Evolutionary conservation across 1,140 invertebrate species (phyloP), one percentile per base, ranked within the genome.

Genomic region (Drosophila ficusphila): DNA sequence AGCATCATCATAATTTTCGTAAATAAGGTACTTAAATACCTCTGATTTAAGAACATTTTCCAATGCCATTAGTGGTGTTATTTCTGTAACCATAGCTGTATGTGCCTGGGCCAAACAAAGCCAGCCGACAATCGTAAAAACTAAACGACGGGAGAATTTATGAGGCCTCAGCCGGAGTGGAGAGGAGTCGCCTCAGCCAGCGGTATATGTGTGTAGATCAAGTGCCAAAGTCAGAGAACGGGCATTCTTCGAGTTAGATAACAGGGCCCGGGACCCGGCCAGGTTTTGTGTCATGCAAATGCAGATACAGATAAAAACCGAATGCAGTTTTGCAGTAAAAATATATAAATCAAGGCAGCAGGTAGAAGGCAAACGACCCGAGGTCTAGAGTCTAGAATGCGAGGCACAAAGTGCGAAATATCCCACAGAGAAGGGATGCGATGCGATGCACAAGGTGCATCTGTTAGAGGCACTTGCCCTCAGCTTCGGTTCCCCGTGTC

Each of bases 81-180:
- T 9, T n/a, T 25, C n/a, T n/a, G n/a, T 42, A 7, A 7, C 19
- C 19, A 1, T n/a, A 2, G 47, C 21, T 39, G 36, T 51, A 19
- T 44, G 38, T 39, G 39, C 58, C 64, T 51, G 51, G 67, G 61
- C 60, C 76, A 73, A 85, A 85, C 81, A 85, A 85, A 85, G 81
- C 62, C 73, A 76, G 81, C 81, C 81, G 81, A 85, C 81, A 81
- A 85, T 86, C 81, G 81, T 85, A 85, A 85, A 85, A 85, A 85
- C 76, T 85, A 85, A 85, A 85, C 81, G 81, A 76, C 82, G 57
- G 61, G 61, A 62, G 72, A 86, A 85, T 85, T 85, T 85, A 85
- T 85, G 81, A 81, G 58, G 67, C 81, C 76, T 73, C 76, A 52
- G 9, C 33, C 33, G 38, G 8, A 46, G 14, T 27, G 18, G 25